phyloP scores from a whole-genome alignment of 1,140 invertebrate genomes.

The Eueides isabella region DNA sequence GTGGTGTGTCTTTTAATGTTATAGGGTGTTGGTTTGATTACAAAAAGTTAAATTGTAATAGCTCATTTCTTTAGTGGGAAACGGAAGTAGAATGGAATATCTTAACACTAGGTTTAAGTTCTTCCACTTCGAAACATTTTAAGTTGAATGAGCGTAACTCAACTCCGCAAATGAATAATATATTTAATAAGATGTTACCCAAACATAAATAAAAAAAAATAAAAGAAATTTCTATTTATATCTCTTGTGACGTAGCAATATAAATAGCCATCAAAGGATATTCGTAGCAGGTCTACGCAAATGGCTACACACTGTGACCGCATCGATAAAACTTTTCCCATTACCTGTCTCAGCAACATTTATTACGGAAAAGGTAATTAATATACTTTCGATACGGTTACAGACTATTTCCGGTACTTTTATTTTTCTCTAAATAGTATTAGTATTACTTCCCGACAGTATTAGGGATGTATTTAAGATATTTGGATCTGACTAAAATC shows the following conservation, averaged over 20 bases:
- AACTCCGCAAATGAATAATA: too few relatives aligned
- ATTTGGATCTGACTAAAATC: too few relatives aligned
- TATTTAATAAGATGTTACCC: too few relatives aligned
- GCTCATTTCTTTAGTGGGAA: too few relatives aligned
- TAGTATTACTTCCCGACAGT: too few relatives aligned
- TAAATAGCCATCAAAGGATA: background rate
- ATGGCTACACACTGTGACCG: conserved; percentile 31
- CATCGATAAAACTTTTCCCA: conserved; percentile 26
- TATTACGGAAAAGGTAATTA: conserved; percentile 4
- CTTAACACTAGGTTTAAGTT: too few relatives aligned
- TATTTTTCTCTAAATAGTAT: background rate
- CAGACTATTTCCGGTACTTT: conserved; percentile 1
- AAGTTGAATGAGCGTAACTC: too few relatives aligned
- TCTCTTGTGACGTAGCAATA: background rate
- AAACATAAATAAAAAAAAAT: background rate
- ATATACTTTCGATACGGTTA: conserved; percentile 15
- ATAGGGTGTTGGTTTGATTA: too few relatives aligned
- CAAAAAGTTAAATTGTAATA: too few relatives aligned
- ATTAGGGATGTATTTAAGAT: background rate
- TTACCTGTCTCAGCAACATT: conserved; percentile 25
- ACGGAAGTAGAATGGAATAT: too few relatives aligned
- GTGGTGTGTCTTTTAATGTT: too few relatives aligned
- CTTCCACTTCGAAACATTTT: too few relatives aligned
- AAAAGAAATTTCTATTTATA: background rate
- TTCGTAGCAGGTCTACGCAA: conserved; percentile 30